These are phyloP conservation scores for Apodemus agrarius DNA, from an alignment of 2,797 vertebrate species.

Conservation along the genomic window DNA sequence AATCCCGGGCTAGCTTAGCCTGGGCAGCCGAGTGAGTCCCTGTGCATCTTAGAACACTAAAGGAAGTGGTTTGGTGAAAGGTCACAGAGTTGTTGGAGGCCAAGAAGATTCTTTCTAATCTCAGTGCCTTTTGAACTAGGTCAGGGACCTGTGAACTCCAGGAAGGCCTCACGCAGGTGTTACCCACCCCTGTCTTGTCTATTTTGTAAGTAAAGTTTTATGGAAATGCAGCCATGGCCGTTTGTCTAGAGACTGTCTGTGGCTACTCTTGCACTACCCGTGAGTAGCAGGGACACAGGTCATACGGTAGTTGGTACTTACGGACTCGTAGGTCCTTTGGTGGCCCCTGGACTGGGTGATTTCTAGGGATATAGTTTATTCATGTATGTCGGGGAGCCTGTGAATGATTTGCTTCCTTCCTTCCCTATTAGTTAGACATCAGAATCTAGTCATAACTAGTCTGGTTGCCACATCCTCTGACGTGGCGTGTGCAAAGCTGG, in stretches of 20 bases:
- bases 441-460: conserved; percentile 2
- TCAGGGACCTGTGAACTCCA: neutral
- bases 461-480: neutral
- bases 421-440: neutral
- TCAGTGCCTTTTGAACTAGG: neutral
- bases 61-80: neutral
- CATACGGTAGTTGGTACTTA: neutral
- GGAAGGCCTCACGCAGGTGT: neutral
- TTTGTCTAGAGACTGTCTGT: neutral
- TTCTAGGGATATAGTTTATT: conserved; percentile 25
- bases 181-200: neutral
- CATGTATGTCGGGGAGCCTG: neutral
- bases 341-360: neutral
- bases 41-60: neutral
- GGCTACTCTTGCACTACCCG: neutral
- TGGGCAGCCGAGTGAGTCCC: neutral
- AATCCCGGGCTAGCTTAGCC: neutral
- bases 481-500: neutral
- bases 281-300: neutral
- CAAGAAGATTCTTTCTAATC: neutral
- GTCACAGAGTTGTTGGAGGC: neutral
- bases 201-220: conserved; percentile 30
- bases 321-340: neutral
- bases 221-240: neutral
- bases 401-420: neutral